Evolutionary conservation across 2,888 invertebrate genomes (phyloP).

Genomic region (Odiellus spinosus): DNA sequence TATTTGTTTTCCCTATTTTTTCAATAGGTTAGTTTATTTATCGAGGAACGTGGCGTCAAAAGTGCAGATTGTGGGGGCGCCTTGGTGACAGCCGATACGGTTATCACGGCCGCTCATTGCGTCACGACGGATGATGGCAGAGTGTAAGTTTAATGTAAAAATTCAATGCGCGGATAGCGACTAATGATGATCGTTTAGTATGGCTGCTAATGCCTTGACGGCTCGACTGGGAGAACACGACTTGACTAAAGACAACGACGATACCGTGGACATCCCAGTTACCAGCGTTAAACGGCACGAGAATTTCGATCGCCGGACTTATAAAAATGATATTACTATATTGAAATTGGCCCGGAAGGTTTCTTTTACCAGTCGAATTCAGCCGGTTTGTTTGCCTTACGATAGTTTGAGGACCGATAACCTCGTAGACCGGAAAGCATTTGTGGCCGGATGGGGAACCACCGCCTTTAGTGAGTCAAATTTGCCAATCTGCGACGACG

Average conservation of each 20-base stretch:
- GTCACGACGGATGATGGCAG: constrained; percentile 33
- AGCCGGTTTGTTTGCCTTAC: constrained; percentile 17
- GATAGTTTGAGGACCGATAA: constrained; percentile 10
- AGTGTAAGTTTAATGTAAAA: neutral
- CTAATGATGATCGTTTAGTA: neutral
- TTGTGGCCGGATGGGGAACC: constrained; percentile 62
- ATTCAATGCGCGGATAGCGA: no score
- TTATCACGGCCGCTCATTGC: constrained; percentile 65
- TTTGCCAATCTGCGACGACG: neutral
- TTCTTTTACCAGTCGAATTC: constrained; percentile 9
- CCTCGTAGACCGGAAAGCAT: constrained; percentile 9
- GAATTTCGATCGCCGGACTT: constrained; percentile 43
- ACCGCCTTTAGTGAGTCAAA: constrained; percentile 10
- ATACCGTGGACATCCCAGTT: constrained; percentile 14
- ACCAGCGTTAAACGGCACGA: constrained; percentile 47
- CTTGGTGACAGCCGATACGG: constrained; percentile 47
- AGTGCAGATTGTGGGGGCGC: constrained; percentile 46
- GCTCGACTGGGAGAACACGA: constrained; percentile 59
- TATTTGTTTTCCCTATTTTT: neutral
- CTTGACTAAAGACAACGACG: constrained; percentile 12
- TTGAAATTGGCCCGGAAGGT: constrained; percentile 30
- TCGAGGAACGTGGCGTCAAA: constrained; percentile 11
- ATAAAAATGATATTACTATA: constrained; percentile 62
- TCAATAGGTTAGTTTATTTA: constrained; percentile 17
- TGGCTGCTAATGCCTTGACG: constrained; percentile 3